Percentiles rank a stretch among this genome's conserved stretches.
Evolutionary conservation across 2,888 invertebrate genomes (phyloP).

Genomic region (Hecatera dysodea): DNA sequence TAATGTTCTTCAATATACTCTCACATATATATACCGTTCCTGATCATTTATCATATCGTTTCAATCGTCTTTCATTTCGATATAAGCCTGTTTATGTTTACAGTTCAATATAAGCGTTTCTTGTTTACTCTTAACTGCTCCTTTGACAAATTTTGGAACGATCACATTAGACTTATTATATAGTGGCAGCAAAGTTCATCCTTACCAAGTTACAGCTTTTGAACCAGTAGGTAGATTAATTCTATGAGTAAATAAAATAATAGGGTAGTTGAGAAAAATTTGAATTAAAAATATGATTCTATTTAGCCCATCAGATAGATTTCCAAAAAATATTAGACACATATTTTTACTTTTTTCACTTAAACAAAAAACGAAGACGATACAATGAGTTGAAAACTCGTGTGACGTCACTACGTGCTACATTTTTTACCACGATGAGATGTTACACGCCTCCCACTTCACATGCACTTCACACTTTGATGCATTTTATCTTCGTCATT

Average conservation of each 20-base stretch:
- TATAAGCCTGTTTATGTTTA: slow-evolving; percentile 7
- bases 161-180: not conserved
- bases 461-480: too few relatives aligned
- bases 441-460: too few relatives aligned
- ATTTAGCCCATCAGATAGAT: too few relatives aligned
- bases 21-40: slow-evolving; percentile 11
- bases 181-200: not conserved
- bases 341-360: too few relatives aligned
- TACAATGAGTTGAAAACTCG: too few relatives aligned
- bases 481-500: too few relatives aligned
- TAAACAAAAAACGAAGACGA: too few relatives aligned
- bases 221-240: not conserved
- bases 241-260: not conserved
- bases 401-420: too few relatives aligned
- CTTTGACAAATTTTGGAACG: slow-evolving; percentile 1
- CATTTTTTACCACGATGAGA: too few relatives aligned
- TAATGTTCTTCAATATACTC: slow-evolving; percentile 8
- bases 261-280: too few relatives aligned
- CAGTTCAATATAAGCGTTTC: not conserved
- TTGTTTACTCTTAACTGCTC: slow-evolving; percentile 24
- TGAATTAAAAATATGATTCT: too few relatives aligned
- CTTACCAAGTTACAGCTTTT: not conserved
- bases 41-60: slow-evolving; percentile 30
- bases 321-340: too few relatives aligned
- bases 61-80: slow-evolving; percentile 27